Conservation (phyloP, 2,888 invertebrate genomes). For the Polyommatus icarus region DNA sequence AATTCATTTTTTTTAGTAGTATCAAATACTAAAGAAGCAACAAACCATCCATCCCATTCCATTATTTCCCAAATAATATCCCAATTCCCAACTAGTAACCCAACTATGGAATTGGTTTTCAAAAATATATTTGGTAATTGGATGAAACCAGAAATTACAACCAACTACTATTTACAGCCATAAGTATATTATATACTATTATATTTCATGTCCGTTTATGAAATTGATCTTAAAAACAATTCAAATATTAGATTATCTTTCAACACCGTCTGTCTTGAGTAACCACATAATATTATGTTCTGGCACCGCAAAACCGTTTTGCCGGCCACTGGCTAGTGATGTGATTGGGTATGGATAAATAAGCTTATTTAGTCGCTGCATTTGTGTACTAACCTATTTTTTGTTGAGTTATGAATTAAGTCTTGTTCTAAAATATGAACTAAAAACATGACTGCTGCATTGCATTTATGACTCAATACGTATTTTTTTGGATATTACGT, state of each 20-base stretch:
- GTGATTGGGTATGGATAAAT: conserved; percentile 38
- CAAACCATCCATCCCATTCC: no score
- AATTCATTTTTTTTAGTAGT: no score
- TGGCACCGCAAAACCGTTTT: conserved; percentile 76
- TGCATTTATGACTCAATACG: no score
- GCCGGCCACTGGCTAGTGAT: conserved; percentile 66
- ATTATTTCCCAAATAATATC: no score
- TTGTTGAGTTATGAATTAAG: no score
- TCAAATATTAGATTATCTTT: conserved; percentile 75
- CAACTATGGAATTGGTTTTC: not conserved
- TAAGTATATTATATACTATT: not conserved
- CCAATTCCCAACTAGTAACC: no score
- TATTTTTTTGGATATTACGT: no score
- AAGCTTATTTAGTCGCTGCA: no score
- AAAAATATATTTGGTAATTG: not conserved
- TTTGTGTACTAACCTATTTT: no score
- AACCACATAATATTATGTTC: conserved; percentile 76
- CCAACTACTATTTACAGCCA: not conserved
- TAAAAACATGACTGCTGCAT: no score
- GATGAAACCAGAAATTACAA: not conserved
- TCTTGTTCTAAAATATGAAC: no score
- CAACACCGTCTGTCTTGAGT: conserved; percentile 57
- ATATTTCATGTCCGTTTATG: not conserved
- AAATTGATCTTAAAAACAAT: conserved; percentile 37
- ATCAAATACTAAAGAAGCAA: not conserved